Evolutionary conservation across 1,140 invertebrate species (phyloP).

Genomic region (Phthorimaea operculella): DNA sequence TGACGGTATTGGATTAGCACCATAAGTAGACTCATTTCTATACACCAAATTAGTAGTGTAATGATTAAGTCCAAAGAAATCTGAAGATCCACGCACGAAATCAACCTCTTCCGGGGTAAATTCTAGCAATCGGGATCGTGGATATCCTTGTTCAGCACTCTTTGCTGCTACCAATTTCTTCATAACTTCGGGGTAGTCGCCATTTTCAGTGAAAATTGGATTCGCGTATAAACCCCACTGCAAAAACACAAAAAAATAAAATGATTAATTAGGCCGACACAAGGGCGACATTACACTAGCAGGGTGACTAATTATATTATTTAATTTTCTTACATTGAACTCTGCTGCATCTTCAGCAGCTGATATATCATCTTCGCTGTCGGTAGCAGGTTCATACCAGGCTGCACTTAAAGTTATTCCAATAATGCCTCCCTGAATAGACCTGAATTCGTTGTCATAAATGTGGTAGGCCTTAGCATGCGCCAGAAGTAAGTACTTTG

Average conservation of each 20-base stretch:
- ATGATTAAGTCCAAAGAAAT: conserved; percentile 70
- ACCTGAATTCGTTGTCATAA: conserved; percentile 70
- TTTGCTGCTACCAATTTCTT: conserved; percentile 58
- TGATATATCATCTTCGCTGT: conserved; percentile 55
- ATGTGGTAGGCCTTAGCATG: conserved; percentile 71
- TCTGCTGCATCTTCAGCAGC: conserved; percentile 49
- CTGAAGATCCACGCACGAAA: conserved; percentile 37
- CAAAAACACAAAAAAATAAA: neutral
- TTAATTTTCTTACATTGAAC: conserved; percentile 28
- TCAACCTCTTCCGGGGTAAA: conserved; percentile 26
- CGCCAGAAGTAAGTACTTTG: conserved; percentile 68
- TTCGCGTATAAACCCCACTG: conserved; percentile 63
- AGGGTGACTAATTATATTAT: too few relatives aligned
- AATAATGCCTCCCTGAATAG: conserved; percentile 57
- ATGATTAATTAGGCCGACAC: neutral
- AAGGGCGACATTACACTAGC: too few relatives aligned
- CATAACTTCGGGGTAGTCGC: conserved; percentile 69
- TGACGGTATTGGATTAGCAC: conserved; percentile 3
- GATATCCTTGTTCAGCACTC: conserved; percentile 42
- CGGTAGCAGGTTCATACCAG: conserved; percentile 58
- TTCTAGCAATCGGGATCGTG: conserved; percentile 32
- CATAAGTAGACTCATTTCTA: conserved; percentile 10
- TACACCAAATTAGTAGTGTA: conserved; percentile 49
- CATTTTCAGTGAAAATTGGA: conserved; percentile 64
- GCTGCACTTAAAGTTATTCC: conserved; percentile 16